Evolutionary conservation across 2,888 invertebrate genomes (phyloP).

Genomic region (Drosophila antonietae): DNA sequence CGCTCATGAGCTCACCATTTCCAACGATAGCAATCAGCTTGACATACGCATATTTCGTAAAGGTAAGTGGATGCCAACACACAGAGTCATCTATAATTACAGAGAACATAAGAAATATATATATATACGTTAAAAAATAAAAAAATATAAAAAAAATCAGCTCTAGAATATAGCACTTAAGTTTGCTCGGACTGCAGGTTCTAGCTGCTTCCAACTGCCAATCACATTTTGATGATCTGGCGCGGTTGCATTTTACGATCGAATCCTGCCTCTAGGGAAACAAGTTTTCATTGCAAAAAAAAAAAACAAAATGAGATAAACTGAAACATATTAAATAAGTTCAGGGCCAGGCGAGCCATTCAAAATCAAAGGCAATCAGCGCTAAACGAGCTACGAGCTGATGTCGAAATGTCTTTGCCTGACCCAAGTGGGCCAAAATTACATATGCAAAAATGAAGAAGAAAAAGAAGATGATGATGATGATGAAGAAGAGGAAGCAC

Average conservation of each 20-base stretch:
- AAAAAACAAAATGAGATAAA: conserved; percentile 2
- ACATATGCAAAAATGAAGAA: conserved; percentile 61
- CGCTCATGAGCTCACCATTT: conserved; percentile 92
- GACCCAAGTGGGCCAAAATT: conserved; percentile 61
- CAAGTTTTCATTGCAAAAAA: conserved; percentile 60
- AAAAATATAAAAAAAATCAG: conserved; percentile 11
- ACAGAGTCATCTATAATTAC: conserved; percentile 43
- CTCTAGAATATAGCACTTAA: conserved; percentile 34
- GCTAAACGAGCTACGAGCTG: conserved; percentile 18
- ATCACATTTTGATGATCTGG: conserved; percentile 32
- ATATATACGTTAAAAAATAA: no score
- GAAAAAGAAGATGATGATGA: background rate
- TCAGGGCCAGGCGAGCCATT: conserved; percentile 67
- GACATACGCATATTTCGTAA: conserved; percentile 90
- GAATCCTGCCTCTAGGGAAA: conserved; percentile 37
- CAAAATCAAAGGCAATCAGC: conserved; percentile 44
- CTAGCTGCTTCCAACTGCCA: conserved; percentile 26
- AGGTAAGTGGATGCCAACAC: conserved; percentile 84
- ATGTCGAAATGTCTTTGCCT: conserved; percentile 59
- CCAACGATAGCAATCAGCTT: conserved; percentile 91
- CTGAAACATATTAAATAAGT: conserved; percentile 47
- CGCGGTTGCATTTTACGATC: conserved; percentile 28
- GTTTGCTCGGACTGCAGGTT: background rate
- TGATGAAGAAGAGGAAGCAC: background rate
- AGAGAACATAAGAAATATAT: no score